Base-by-base conservation (phyloP, 2,888 invertebrate species). In the Drosophila subquinaria region DNA sequence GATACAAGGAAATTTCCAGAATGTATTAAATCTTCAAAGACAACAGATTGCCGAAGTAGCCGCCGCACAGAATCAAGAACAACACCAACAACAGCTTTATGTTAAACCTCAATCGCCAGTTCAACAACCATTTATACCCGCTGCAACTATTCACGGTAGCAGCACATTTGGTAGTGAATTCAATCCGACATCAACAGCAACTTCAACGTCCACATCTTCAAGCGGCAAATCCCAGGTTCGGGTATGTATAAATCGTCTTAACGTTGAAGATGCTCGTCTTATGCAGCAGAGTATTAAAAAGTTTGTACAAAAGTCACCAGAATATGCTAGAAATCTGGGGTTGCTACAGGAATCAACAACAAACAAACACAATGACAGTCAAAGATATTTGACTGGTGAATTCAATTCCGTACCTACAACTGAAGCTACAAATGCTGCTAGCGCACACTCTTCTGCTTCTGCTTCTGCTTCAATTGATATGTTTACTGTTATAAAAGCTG, bases 231-330 rank as follows among this genome's bases (percentile, higher is more conserved):
- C 93, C 67, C 90, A 89, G 77, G 84, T 91, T 81, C 91, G 92
- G 90, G 92, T 93, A 89, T 92, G 92, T 87, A 90, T 93, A 80
- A 92, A 90, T 90, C 90, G 92, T 56, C 90, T 92, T 81, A 92
- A 90, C 85, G 79, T 87, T 70, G 93, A 94, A 89, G 95, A 95
- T 91, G 94, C 94, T 85, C 93, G 94, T 56, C 91, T 95, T 48
- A 94, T 96, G 94, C 95, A 95, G 83, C 94, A 94, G 87, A 95
- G 95, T 92, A 91, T 95, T 76, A 94, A 94, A 76, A 94, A 95
- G 79, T 95, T 95, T 91, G 94, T 94, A 63, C 94, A 95, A 90
- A 95, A 94, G 83, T 94, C 94, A 82, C 95, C 94, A 69, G 93
- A 93, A 86, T 92, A 94, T 68, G 94, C 95, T 57, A 94, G 94